A percentile compares a stretch with the other conserved stretches of the same genome.
phyloP scores from a whole-genome alignment of 1,140 invertebrate genomes.

The Drosophila neocordata region DNA sequence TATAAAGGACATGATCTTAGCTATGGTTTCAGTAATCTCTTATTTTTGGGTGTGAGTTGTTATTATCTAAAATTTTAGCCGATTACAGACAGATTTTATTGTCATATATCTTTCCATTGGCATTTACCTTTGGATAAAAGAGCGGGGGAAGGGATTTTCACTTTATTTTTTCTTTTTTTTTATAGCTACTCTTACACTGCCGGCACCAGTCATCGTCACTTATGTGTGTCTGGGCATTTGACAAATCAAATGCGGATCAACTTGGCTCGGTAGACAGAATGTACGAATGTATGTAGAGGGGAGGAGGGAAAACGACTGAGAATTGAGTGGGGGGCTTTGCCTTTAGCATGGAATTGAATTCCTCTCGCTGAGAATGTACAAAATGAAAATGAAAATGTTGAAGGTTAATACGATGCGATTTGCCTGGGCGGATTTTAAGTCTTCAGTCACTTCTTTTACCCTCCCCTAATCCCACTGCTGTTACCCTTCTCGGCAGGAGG shows the following conservation, averaged over 20 bases:
- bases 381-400: slow-evolving; percentile 67
- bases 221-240: slow-evolving; percentile 53
- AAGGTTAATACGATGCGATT: slow-evolving; percentile 77
- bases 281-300: background rate
- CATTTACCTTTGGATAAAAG: slow-evolving; percentile 1
- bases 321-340: background rate
- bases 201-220: slow-evolving; percentile 8
- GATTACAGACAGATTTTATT: background rate
- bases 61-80: background rate
- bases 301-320: background rate
- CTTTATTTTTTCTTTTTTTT: slow-evolving; percentile 30
- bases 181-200: slow-evolving; percentile 26
- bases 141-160: slow-evolving; percentile 20
- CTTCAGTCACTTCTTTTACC: slow-evolving; percentile 12
- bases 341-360: slow-evolving; percentile 51
- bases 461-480: background rate
- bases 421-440: slow-evolving; percentile 53
- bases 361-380: slow-evolving; percentile 60
- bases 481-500: slow-evolving; percentile 34
- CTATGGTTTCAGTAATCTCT: no score
- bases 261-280: slow-evolving; percentile 18
- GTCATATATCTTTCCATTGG: background rate
- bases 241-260: slow-evolving; percentile 75
- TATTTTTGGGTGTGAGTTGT: no score
- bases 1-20: no score